Evolutionary conservation across 30 jellyfish, hydroid and myxozoan species (phyloP), one percentile per base, ranked within the genome.

Genomic region (Sanderia malayensis): DNA sequence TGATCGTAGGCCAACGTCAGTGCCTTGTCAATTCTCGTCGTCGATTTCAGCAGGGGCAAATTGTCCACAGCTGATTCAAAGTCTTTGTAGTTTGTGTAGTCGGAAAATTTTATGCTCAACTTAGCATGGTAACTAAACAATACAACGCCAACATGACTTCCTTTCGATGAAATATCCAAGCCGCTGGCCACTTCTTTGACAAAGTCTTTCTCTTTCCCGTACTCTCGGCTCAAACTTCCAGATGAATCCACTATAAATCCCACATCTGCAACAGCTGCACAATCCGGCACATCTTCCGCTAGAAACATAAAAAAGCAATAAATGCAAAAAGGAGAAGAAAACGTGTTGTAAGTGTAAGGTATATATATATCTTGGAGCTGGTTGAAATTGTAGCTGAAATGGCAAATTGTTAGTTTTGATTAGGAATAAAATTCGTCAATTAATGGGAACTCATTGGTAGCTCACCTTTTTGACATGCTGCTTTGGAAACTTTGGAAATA

Each of bases 201-300:
- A 52, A 81, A 81, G 26, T 81, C 82, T 73, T 81, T 81, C 66
- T 70, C 94, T 60, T 70, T 81, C 19, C 41, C 26, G 46, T 81
- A 81, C 19, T 71, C 76, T 31, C 86, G 46, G 32, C 53, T 25
- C 31, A 81, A 78, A 57, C 94, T 81, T 1, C 86, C 85, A 18
- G 94, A 81, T 1, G 94, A 81, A 37, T 81, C 94, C 21, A 81
- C 74, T 17, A 71, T 58, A 49, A 84, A 67, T 29, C 83, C 86
- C 74, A 84, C 82, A 45, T 84, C 89, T 1, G 78, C 70, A 17
- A 26, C 67, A 8, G 71, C 72, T 19, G 55, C 49, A 34, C 95
- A 74, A n/a, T 7, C 78, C 6, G 62, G 73, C 70, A 4, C 29
- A 2, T 31, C 64, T 18, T 22, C 74, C 11, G 61, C 85, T 73